These are phyloP conservation scores for Diarsia brunnea DNA, from an alignment of 2,888 invertebrate species.

Conservation along the genomic window DNA sequence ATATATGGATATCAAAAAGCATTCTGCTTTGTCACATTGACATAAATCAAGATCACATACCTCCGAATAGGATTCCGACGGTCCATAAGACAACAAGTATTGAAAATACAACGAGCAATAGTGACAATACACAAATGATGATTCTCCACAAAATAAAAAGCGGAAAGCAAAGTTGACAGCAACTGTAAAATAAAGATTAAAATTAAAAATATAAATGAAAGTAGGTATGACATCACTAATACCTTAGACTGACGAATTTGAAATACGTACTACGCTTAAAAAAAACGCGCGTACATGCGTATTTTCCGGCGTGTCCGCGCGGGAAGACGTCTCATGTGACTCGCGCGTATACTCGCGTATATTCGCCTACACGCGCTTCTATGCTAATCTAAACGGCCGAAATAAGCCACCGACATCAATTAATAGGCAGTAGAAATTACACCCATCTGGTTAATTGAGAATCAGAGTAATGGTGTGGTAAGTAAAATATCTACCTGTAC, in stretches of 20 bases:
- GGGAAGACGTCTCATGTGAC: background rate
- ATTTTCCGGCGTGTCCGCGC: no score
- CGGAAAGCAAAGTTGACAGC: background rate
- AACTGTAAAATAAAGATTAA: background rate
- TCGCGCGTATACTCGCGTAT: background rate
- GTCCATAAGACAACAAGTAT: background rate
- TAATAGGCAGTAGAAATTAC: background rate
- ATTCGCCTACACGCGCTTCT: background rate
- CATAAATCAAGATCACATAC: background rate
- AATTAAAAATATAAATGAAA: background rate
- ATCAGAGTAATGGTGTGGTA: background rate
- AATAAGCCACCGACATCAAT: background rate
- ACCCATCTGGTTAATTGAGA: background rate
- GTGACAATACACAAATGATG: background rate
- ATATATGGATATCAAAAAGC: background rate
- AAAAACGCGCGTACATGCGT: background rate
- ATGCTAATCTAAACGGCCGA: background rate
- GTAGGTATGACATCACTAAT: background rate
- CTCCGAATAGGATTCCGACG: background rate
- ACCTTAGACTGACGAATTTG: background rate
- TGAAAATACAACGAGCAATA: background rate
- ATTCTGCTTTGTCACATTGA: background rate
- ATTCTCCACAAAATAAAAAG: background rate
- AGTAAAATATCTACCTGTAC: background rate
- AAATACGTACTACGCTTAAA: background rate